These are phyloP conservation scores for Fulica atra DNA, from an alignment of 2,113 vertebrate species.

Conservation along the genomic window DNA sequence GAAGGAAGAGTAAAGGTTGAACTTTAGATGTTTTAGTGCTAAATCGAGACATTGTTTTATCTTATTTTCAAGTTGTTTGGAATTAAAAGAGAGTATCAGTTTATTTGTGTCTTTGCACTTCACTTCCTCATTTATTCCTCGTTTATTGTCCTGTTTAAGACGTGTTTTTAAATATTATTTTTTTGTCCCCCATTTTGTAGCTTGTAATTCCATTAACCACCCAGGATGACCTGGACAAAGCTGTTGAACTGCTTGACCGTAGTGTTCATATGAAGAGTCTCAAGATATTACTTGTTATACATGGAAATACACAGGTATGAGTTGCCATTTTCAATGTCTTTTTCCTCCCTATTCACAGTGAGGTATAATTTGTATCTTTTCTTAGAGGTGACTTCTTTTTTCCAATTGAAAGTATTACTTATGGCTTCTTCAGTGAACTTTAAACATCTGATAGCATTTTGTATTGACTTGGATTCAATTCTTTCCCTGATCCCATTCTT, in stretches of 20 bases:
- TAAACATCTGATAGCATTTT: background rate
- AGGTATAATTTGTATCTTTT: background rate
- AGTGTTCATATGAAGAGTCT: constrained; percentile 98
- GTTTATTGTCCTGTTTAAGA: background rate
- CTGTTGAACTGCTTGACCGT: constrained; percentile 93
- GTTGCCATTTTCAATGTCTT: background rate
- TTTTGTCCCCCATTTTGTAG: constrained; percentile 59
- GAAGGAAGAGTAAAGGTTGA: background rate
- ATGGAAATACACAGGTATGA: constrained; percentile 86
- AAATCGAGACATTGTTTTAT: background rate
- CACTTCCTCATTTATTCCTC: background rate
- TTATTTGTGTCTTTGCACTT: background rate
- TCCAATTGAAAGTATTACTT: background rate
- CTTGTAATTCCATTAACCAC: constrained; percentile 95
- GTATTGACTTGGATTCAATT: background rate
- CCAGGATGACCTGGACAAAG: constrained; percentile 97
- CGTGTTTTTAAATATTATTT: background rate
- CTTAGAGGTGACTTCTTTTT: background rate
- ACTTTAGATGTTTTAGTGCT: background rate
- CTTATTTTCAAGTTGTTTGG: background rate
- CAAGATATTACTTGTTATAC: constrained; percentile 92
- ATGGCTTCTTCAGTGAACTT: background rate
- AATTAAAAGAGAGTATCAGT: background rate
- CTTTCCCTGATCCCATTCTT: background rate
- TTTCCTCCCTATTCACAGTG: background rate